phyloP scores from a whole-genome alignment of 2,113 vertebrate species.

The Atrichornis clamosus region DNA sequence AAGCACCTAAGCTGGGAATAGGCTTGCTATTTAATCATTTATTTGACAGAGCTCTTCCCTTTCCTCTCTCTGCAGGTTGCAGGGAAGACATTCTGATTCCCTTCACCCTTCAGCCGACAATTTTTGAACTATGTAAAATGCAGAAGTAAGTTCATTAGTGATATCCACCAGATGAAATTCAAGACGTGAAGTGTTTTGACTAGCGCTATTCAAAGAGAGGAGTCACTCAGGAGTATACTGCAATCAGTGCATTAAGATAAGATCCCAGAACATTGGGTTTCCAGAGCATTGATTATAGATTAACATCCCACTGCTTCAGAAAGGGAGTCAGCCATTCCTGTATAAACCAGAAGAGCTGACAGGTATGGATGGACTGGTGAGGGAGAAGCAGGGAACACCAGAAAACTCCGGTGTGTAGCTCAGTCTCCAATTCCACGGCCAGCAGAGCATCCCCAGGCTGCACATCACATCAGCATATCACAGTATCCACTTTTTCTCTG shows the following conservation, averaged over 20 bases:
- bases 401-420: fast-evolving
- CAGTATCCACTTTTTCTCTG: not conserved
- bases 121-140: not conserved
- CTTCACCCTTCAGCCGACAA: not conserved
- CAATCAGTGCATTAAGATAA: conserved; percentile 14
- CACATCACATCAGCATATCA: not conserved
- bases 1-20: not conserved
- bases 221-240: not conserved
- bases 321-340: not conserved
- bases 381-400: not conserved
- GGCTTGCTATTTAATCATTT: not conserved
- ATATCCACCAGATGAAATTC: not conserved
- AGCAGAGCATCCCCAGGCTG: not conserved
- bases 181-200: conserved; percentile 26
- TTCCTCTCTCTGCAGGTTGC: not conserved
- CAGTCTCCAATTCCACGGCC: fast-evolving
- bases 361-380: fast-evolving
- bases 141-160: not conserved
- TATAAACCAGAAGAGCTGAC: not conserved
- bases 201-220: not conserved
- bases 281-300: conserved; percentile 24
- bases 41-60: not conserved
- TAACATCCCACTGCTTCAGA: not conserved
- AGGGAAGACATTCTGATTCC: not conserved
- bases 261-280: not conserved